Evolutionary conservation across 1,140 invertebrate genomes (phyloP).

Genomic region (Apis mellifera): DNA sequence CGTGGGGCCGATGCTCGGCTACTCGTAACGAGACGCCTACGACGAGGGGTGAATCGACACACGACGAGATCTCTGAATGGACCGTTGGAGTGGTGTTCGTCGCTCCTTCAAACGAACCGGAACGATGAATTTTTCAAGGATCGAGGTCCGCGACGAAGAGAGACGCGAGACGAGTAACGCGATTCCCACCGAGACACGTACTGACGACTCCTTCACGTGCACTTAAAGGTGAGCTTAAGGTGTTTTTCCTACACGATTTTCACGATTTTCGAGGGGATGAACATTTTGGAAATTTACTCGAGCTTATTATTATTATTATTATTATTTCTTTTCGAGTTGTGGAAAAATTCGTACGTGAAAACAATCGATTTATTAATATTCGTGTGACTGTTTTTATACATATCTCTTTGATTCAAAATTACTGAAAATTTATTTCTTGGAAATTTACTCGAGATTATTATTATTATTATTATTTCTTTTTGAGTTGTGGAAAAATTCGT

Average conservation of each 20-base stretch:
- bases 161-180: neutral
- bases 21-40: neutral
- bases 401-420: no score
- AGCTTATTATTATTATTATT: no score
- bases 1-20: neutral
- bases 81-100: neutral
- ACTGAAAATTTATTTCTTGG: no score
- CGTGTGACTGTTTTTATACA: no score
- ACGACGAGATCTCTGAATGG: slow-evolving; percentile 22
- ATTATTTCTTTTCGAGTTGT: no score
- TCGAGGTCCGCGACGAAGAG: neutral
- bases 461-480: no score
- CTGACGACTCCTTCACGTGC: slow-evolving; percentile 7
- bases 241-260: neutral
- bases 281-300: no score
- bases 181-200: neutral
- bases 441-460: no score
- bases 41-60: slow-evolving; percentile 3
- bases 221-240: neutral
- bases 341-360: no score
- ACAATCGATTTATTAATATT: no score
- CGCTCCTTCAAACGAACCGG: neutral
- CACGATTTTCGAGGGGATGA: no score
- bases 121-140: slow-evolving; percentile 32
- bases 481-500: no score